Conservation (phyloP, 2,888 invertebrate genomes). For the Euzophera pinguis region DNA sequence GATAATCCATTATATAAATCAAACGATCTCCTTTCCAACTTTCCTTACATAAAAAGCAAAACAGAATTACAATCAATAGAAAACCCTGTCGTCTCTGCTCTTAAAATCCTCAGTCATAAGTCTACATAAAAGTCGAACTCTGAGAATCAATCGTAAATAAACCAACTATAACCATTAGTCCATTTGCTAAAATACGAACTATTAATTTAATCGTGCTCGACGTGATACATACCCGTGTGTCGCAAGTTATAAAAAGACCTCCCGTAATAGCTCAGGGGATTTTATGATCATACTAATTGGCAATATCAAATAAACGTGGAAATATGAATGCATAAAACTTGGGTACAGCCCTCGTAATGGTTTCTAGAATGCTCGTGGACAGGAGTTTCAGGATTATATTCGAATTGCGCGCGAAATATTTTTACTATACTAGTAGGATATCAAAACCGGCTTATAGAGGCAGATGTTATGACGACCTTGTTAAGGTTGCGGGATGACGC, state of each 20-base stretch:
- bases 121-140: neutral
- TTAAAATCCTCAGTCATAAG: neutral
- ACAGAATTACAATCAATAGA: too few relatives aligned
- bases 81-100: too few relatives aligned
- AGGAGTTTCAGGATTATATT: too few relatives aligned
- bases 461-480: too few relatives aligned
- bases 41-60: too few relatives aligned
- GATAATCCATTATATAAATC: too few relatives aligned
- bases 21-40: too few relatives aligned
- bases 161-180: neutral
- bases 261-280: conserved; percentile 49
- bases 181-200: conserved; percentile 3
- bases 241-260: conserved; percentile 40
- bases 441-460: too few relatives aligned
- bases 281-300: conserved; percentile 69
- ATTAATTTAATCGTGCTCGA: conserved; percentile 21
- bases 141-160: neutral
- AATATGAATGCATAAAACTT: conserved; percentile 51
- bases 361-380: conserved; percentile 32
- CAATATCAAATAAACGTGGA: conserved; percentile 61
- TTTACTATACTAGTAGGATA: too few relatives aligned
- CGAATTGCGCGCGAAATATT: too few relatives aligned
- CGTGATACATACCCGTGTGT: conserved; percentile 28
- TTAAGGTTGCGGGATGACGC: too few relatives aligned
- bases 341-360: conserved; percentile 34